Evolutionary conservation across 1,140 invertebrate genomes (phyloP).

Genomic region (Choristoneura fumiferana): DNA sequence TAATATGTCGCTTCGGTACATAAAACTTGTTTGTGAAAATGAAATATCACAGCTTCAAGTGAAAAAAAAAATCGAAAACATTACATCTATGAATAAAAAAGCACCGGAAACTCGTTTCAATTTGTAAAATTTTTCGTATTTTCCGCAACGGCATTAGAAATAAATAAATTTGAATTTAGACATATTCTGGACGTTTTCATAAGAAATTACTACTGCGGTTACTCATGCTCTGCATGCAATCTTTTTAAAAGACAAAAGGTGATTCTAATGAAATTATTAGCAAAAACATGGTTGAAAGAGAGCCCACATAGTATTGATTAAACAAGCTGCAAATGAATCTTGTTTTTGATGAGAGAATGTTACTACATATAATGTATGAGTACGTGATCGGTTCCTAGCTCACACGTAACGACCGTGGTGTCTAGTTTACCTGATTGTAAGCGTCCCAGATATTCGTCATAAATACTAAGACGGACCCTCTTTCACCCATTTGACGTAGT

Average conservation of each 20-base stretch:
- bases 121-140: no score
- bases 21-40: no score
- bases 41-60: no score
- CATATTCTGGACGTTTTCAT: no score
- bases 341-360: slow-evolving; percentile 15
- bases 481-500: slow-evolving; percentile 70
- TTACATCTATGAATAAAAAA: no score
- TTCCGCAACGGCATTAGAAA: no score
- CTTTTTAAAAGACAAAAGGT: slow-evolving; percentile 17
- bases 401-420: slow-evolving; percentile 13
- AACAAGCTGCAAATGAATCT: slow-evolving; percentile 30
- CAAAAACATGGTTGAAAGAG: slow-evolving; percentile 43
- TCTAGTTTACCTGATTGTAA: slow-evolving; percentile 50
- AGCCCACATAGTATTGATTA: slow-evolving; percentile 44
- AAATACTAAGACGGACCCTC: slow-evolving; percentile 67
- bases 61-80: no score
- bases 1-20: no score
- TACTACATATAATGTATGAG: slow-evolving; percentile 19
- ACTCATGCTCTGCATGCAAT: slow-evolving; percentile 9
- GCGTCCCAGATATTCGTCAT: slow-evolving; percentile 60
- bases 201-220: not conserved
- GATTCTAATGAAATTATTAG: slow-evolving; percentile 29
- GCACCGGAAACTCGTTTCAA: no score
- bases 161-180: no score
- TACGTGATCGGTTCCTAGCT: slow-evolving; percentile 4